Conservation (phyloP, 2,113 vertebrate genomes). For the Channa argus region DNA sequence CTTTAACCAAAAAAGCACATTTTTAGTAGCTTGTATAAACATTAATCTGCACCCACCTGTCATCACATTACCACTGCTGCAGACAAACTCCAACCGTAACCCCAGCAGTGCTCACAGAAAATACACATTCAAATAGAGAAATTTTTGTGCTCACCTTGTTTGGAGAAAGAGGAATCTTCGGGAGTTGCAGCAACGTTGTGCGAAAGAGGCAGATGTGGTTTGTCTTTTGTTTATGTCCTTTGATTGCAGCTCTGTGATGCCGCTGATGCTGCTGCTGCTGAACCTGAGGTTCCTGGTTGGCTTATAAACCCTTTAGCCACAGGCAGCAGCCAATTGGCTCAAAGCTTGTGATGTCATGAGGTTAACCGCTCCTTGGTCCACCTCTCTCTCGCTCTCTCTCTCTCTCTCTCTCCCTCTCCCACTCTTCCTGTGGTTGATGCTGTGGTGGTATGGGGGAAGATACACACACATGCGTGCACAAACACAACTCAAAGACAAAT, state of each 20-base stretch:
- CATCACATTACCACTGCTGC: background rate
- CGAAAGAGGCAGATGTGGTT: slow-evolving; percentile 21
- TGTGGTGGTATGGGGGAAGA: slow-evolving; percentile 68
- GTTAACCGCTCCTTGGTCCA: slow-evolving; percentile 82
- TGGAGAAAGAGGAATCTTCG: slow-evolving; percentile 37
- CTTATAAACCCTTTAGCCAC: slow-evolving; percentile 80
- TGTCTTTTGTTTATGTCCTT: slow-evolving; percentile 60
- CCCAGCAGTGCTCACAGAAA: background rate
- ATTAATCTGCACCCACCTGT: background rate
- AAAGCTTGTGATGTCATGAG: slow-evolving; percentile 79
- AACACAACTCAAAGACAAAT: slow-evolving; percentile 48
- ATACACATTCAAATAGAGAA: background rate
- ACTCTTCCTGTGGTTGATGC: slow-evolving; percentile 85
- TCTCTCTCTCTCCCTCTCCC: slow-evolving; percentile 79
- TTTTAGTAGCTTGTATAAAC: slow-evolving; percentile 1
- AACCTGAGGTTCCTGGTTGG: slow-evolving; percentile 46
- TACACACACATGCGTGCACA: slow-evolving; percentile 18
- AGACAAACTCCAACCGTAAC: background rate
- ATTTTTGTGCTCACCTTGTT: slow-evolving; percentile 59
- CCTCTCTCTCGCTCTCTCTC: slow-evolving; percentile 77
- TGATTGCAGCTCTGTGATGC: slow-evolving; percentile 64
- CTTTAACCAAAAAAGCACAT: background rate
- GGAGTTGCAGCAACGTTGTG: slow-evolving; percentile 9
- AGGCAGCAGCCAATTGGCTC: slow-evolving; percentile 74
- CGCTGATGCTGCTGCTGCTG: slow-evolving; percentile 49